Conservation (phyloP, 2,113 vertebrate genomes). For the Mus spicilegus region DNA sequence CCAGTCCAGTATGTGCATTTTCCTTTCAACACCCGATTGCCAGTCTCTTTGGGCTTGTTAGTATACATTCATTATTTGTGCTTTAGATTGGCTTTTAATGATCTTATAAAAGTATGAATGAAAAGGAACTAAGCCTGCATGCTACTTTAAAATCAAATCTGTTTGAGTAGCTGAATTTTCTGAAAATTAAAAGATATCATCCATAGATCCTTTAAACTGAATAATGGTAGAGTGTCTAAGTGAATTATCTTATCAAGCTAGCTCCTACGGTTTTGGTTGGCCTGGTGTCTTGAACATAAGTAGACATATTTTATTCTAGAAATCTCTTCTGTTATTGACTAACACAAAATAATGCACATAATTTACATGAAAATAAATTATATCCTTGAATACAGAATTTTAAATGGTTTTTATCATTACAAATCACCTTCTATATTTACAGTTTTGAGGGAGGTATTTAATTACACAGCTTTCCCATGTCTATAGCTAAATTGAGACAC, state of each 20-base stretch:
- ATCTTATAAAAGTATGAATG: constrained; percentile 32
- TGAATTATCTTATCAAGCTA: constrained; percentile 67
- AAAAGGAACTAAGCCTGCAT: not conserved
- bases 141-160: constrained; percentile 69
- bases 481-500: constrained; percentile 67
- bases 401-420: constrained; percentile 64
- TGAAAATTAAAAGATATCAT: constrained; percentile 59
- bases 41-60: not conserved
- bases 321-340: constrained; percentile 51
- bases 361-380: constrained; percentile 81
- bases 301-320: constrained; percentile 74
- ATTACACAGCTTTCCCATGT: constrained; percentile 72
- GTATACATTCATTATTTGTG: not conserved
- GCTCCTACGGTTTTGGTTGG: constrained; percentile 58
- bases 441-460: constrained; percentile 75
- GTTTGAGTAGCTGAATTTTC: constrained; percentile 71
- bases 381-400: constrained; percentile 69
- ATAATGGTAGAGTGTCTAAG: constrained; percentile 54
- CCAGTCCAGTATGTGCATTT: not conserved
- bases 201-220: constrained; percentile 53
- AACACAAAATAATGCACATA: constrained; percentile 57
- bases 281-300: constrained; percentile 32
- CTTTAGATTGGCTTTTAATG: constrained; percentile 30
- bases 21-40: not conserved
- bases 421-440: constrained; percentile 75